Conservation (phyloP, 2,113 vertebrate genomes). For the Poeciliopsis occidentalis region DNA sequence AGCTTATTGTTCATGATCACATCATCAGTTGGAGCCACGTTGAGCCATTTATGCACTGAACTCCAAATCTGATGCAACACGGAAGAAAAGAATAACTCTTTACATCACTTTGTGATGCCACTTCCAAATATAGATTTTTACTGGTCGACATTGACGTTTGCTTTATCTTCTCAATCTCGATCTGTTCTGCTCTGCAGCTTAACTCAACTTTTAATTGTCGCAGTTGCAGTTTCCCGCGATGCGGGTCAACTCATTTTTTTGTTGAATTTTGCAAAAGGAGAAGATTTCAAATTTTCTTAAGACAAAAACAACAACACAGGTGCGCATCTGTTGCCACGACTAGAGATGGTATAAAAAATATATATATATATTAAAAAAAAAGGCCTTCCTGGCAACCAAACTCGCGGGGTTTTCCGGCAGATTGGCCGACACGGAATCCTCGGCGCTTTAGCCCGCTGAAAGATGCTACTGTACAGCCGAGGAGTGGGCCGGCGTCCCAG, state of each 20-base stretch:
- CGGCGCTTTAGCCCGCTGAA: slow-evolving; percentile 46
- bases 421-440: slow-evolving; percentile 30
- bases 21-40: too few relatives aligned
- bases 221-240: too few relatives aligned
- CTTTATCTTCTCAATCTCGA: background rate
- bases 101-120: too few relatives aligned
- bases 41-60: too few relatives aligned
- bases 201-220: background rate
- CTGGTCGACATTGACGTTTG: background rate
- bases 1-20: too few relatives aligned
- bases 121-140: too few relatives aligned
- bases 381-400: slow-evolving; percentile 17
- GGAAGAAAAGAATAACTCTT: too few relatives aligned
- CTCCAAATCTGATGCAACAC: too few relatives aligned
- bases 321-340: background rate
- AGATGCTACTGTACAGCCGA: slow-evolving; percentile 65
- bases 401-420: slow-evolving; percentile 6
- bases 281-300: background rate
- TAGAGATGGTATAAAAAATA: slow-evolving; percentile 17
- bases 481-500: slow-evolving; percentile 61
- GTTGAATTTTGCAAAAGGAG: background rate
- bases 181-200: background rate
- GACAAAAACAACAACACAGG: slow-evolving; percentile 34
- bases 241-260: background rate
- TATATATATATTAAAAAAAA: too few relatives aligned